Evolutionary conservation across 2,888 invertebrate species (phyloP).

Genomic region (Xanthorhoe designata): DNA sequence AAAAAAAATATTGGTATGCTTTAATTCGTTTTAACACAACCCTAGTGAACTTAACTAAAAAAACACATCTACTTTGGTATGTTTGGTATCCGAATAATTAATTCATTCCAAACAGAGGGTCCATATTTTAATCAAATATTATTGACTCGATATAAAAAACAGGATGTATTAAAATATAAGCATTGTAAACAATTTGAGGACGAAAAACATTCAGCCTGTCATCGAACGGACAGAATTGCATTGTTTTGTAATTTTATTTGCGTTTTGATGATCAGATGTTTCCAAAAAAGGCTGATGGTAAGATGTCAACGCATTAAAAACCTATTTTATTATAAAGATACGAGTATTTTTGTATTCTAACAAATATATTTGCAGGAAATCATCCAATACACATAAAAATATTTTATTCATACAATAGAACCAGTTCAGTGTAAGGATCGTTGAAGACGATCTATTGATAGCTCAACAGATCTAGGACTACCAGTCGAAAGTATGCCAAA

Average conservation of each 20-base stretch:
- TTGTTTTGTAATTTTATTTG: conserved; percentile 50
- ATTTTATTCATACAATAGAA: neutral
- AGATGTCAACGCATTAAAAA: conserved; percentile 8
- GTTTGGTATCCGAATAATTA: conserved; percentile 73
- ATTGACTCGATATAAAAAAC: conserved; percentile 65
- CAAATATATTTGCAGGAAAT: neutral
- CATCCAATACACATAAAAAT: neutral
- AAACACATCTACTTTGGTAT: conserved; percentile 62
- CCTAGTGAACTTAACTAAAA: conserved; percentile 40
- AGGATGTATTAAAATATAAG: conserved; percentile 55
- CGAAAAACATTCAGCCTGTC: conserved; percentile 58
- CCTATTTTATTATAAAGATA: conserved; percentile 1
- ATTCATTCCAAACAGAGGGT: conserved; percentile 68
- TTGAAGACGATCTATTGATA: neutral
- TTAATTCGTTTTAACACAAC: conserved; percentile 24
- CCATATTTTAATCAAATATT: conserved; percentile 78
- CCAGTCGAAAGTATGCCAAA: neutral
- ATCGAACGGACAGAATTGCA: conserved; percentile 56
- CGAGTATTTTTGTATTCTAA: neutral
- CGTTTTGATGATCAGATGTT: conserved; percentile 32
- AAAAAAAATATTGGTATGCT: neutral
- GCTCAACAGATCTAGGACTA: neutral
- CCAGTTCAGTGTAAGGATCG: neutral
- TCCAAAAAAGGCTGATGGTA: conserved; percentile 1
- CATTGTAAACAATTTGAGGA: conserved; percentile 56